phyloP scores from a whole-genome alignment of 2,113 vertebrate species.

The Sclerurus mexicanus region DNA sequence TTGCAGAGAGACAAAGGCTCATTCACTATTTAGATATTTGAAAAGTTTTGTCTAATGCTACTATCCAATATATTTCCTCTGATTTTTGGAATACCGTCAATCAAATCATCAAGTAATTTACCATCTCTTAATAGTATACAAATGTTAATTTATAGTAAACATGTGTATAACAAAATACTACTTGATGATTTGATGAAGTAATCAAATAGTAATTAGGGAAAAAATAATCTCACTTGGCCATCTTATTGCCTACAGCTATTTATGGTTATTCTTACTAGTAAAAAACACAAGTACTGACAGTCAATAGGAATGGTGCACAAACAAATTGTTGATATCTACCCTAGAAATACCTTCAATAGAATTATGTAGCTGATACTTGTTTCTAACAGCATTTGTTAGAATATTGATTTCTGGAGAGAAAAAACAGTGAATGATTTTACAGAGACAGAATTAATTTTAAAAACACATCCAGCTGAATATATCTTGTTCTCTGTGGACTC shows the following conservation, averaged over 20 bases:
- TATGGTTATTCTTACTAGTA: background rate
- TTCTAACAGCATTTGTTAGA: background rate
- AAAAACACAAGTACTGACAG: background rate
- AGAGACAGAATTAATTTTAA: background rate
- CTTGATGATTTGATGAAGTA: background rate
- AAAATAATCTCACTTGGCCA: background rate
- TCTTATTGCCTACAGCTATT: background rate
- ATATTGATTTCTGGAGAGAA: background rate
- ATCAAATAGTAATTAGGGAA: background rate
- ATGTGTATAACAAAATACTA: background rate
- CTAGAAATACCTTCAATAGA: background rate
- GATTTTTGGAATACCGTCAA: slow-evolving; percentile 32
- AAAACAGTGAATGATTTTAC: background rate
- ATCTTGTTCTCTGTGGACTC: background rate
- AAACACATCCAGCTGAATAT: background rate
- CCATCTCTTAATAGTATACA: slow-evolving; percentile 15
- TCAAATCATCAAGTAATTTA: slow-evolving; percentile 41
- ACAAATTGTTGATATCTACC: background rate
- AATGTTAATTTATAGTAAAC: slow-evolving; percentile 38
- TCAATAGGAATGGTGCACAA: background rate
- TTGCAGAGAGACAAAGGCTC: background rate
- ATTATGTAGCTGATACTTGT: background rate
- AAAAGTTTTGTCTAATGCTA: background rate
- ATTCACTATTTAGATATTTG: background rate
- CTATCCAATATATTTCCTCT: background rate